Evolutionary conservation across 2,888 invertebrate genomes (phyloP), one percentile per base, ranked within the genome.

Genomic region (Drosophila pseudotakahashii): DNA sequence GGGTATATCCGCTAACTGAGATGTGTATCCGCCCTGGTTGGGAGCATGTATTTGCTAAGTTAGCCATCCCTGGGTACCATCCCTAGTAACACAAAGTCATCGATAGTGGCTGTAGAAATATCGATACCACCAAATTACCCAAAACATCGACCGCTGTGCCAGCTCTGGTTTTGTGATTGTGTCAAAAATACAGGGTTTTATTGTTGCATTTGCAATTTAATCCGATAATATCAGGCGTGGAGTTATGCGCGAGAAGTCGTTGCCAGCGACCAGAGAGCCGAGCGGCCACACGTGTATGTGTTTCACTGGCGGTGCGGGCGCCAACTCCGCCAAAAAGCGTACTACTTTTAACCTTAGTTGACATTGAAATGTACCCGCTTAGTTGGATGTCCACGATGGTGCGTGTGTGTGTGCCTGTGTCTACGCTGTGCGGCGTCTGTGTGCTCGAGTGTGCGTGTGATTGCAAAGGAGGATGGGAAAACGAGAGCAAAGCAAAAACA

Each of bases 261-360:
- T 58, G 64, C 64, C 61, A 72, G 58, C 66, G 61, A 74, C 45
- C 68, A 74, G 75, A 64, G 68, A 57, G 55, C 53, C 67, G 70
- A 73, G 60, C 62, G 76, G 45, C 71, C 54, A 32, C 26, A 45
- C 63, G 62, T 68, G 68, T 61, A 57, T 54, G 73, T 78, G 81
- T 81, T 72, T 73, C 71, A 32, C 32, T 10, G 81, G 66, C 60
- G 39, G 37, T 37, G 26, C 30, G 57, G 53, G 48, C 47, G 55
- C 48, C 39, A 82, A 81, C 81, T 78, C 62, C 71, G 54, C 58
- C 60, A 51, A 50, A 75, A 75, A 68, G 60, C 55, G 82, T 79
- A 82, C 84, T 84, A 79, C 82, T 85, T 83, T 89, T 91, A 91
- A 91, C 91, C 91, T 91, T 91, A 90, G 90, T 88, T 91, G 91